Conservation (phyloP, 2,888 invertebrate species). For the Patella caerulea region DNA sequence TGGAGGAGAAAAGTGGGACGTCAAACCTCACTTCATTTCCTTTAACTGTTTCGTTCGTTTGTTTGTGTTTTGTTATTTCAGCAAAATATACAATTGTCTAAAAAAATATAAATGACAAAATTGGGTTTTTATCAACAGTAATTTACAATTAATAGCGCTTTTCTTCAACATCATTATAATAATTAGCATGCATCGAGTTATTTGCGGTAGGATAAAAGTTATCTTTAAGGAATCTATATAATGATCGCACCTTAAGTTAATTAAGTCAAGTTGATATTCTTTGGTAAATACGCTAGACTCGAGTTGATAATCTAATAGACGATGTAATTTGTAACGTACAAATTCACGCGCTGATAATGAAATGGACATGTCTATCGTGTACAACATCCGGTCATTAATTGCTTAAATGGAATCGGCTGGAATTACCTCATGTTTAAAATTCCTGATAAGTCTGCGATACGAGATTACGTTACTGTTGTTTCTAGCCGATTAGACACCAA, state of each 20-base stretch:
- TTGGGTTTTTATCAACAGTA: too few species aligned
- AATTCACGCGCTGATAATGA: background rate
- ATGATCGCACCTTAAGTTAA: slow-evolving; percentile 1
- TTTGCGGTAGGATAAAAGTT: too few species aligned
- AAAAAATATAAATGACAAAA: too few species aligned
- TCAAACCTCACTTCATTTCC: too few species aligned
- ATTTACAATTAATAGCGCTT: too few species aligned
- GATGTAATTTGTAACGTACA: background rate
- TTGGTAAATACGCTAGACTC: background rate
- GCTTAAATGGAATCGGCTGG: slow-evolving; percentile 9
- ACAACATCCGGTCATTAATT: slow-evolving; percentile 10
- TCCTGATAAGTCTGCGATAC: slow-evolving; percentile 8
- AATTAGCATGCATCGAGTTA: too few species aligned
- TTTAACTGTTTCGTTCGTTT: too few species aligned
- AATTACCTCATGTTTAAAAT: slow-evolving; percentile 11
- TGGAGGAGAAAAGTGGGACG: too few species aligned
- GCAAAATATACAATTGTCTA: too few species aligned
- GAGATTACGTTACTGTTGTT: slow-evolving; percentile 11
- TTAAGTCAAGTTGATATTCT: slow-evolving; percentile 5
- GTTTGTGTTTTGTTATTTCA: too few species aligned
- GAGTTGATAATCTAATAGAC: background rate
- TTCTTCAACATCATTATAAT: too few species aligned
- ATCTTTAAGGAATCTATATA: background rate
- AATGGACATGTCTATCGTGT: slow-evolving; percentile 3
- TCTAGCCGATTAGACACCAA: background rate